Base-by-base conservation (phyloP, 1,140 invertebrate genomes). In the Aphelenchoides fujianensis region DNA sequence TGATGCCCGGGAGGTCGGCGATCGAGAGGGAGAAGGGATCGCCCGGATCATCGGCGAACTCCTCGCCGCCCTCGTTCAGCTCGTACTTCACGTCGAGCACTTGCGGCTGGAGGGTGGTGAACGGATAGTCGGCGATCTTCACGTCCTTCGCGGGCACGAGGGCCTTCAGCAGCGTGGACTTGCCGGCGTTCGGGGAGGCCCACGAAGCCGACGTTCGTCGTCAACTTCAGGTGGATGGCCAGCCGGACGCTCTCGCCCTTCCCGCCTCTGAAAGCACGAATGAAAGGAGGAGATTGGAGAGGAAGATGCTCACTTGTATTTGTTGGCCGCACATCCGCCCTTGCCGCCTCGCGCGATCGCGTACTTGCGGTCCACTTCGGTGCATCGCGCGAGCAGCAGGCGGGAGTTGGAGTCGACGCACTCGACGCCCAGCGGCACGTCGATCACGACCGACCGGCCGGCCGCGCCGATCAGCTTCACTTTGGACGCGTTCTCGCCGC, bases 1-100 rank as follows among this genome's bases (percentile, higher is more conserved):
- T 95, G 0, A 97, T 86, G 27, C 94, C 95, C 31, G 95, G 95
- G 61, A 97, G 87, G 88, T 97, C 95, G 2, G 94, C 94, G 75
- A 95, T 87, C 0, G 90, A 89, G 52, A 97, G 92, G 82, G 89
- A 75, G 54, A 84, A 84, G 3, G 57, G 27, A 36, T 72, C 71
- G 27, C 27, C 57, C 31, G 35, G 3, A 3, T 54, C 59, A 9
- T 68, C 70, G 16, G 41, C n/a, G 28, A 59, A 35, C 9, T 71
- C 37, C 36, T 35, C 41, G 9, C 31, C 76, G 57, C 54, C 12
- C 53, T 72, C 12, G 71, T 54, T 3, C 48, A 53, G 3, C 12
- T 71, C 61, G 68, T n/a, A 63, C 28, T 66, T 69, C 12, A 80
- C 28, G 69, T 83, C 57, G 23, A 64, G 79, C 41, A 81, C 36